Base-by-base conservation (phyloP, 2,888 invertebrate species). In the Seladonia tumulorum region DNA sequence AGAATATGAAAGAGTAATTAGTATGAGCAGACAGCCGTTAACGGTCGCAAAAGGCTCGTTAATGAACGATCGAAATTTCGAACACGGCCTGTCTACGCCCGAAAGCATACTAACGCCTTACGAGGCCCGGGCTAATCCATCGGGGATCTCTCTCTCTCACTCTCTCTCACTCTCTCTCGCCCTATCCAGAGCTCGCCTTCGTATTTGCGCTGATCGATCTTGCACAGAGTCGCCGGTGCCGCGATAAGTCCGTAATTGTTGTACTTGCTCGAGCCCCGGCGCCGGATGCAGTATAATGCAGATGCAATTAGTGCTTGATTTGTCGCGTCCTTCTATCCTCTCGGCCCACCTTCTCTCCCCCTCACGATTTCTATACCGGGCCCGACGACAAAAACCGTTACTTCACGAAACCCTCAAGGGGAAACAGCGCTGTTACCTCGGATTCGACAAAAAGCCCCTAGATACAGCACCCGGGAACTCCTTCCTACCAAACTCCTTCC, bases 171-270 rank as follows among this genome's bases (percentile, higher is more conserved):
- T 25, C 77, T 66, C 57, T 57, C 72, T 73, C 39, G 68, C 71
- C 53, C 76, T 72, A 82, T 77, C 74, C 72, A 14, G 22, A 10
- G 35, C 39, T 81, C 84, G 79, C 73, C 77, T 80, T 75, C 83
- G 88, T 85, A 91, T 87, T 90, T 86, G 83, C 81, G 63, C 83
- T 88, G 87, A 92, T 92, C 92, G 90, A 90, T 90, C 90, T 88
- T 87, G 76, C 83, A 73, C 85, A 74, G 76, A 81, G 81, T 85
- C 85, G 85, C 72, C 75, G 35, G 83, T 80, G 75, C 77, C 63
- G 82, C 85, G 88, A 87, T 89, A 92, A 93, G 91, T 93, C 88
- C 89, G 89, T 93, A 93, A 93, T 93, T 93, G 93, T 93, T 92
- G 91, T 91, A 91, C 91, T 92, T 91, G 91, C 88, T 87, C 85